These are phyloP conservation scores for Zygogramma bicolorata DNA, from an alignment of 2,888 invertebrate genomes.

Conservation along the genomic window DNA sequence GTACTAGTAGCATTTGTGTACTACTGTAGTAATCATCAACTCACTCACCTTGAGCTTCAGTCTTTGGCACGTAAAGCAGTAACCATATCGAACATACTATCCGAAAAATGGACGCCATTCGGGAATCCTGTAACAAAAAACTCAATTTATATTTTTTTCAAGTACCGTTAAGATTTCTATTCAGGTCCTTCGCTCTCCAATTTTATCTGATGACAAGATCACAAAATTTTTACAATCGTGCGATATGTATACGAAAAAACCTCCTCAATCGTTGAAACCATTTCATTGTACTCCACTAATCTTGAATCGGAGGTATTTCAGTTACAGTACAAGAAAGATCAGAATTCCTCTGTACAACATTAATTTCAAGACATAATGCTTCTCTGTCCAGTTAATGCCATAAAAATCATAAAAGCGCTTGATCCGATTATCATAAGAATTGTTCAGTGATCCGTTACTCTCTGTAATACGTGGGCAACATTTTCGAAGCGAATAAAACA, in stretches of 20 bases:
- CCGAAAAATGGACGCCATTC: slow-evolving; percentile 49
- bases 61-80: slow-evolving; percentile 46
- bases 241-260: too few relatives aligned
- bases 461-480: not conserved
- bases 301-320: too few relatives aligned
- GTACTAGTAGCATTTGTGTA: too few relatives aligned
- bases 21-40: too few relatives aligned
- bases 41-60: slow-evolving; percentile 47
- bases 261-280: too few relatives aligned
- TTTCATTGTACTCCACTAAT: too few relatives aligned
- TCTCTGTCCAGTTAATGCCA: slow-evolving; percentile 1
- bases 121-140: slow-evolving; percentile 48
- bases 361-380: not conserved
- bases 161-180: not conserved
- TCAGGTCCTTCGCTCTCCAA: not conserved
- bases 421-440: slow-evolving; percentile 21
- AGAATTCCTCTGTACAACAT: not conserved
- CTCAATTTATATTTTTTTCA: not conserved
- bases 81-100: slow-evolving; percentile 44
- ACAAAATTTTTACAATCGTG: too few relatives aligned
- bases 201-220: too few relatives aligned
- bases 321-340: not conserved
- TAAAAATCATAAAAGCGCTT: slow-evolving; percentile 14
- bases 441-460: slow-evolving; percentile 20
- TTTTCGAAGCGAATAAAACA: not conserved